Base-by-base conservation (phyloP, 2,113 vertebrate species). In the Halcyon senegalensis region DNA sequence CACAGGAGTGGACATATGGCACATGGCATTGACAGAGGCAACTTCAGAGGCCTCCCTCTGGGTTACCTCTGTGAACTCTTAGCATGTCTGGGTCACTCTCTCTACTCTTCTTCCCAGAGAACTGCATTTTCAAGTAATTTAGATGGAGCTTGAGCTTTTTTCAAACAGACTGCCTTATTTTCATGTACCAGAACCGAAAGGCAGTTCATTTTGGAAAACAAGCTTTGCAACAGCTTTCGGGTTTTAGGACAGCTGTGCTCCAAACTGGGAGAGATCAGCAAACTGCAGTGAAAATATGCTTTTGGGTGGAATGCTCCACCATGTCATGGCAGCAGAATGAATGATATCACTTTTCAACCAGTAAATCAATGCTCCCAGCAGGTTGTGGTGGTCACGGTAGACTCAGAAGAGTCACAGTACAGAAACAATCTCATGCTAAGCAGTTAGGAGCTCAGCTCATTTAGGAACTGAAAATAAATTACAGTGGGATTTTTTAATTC, bases 381-480 rank as follows among this genome's bases (percentile, higher is more conserved):
- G 37, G 23, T 33, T 76, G 28, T 55, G 87, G n/a, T 30, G 19
- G 39, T 35, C 35, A 35, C 35, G 35, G 35, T 35, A 35, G 35
- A 35, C 35, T 35, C 35, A 35, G 35, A 89, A 87, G 13, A 91
- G 30, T 48, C 53, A 69, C 33, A 53, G 53, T 28, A 72, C 27
- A 72, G 4, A 70, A 96, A 66, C 4, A 1, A 67, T 50, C 50
- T 93, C 43, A 50, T 59, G 51, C 28, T 88, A 62, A 94, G 51
- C 43, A 64, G 53, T 66, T 56, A 85, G 67, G 56, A 89, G 37
- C 31, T 87, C 50, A 33, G 39, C 23, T 93, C 39, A 2, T 64
- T 80, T 63, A 91, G 50, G 53, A 85, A 77, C 18, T 50, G 48
- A 84, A 55, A 89, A 94, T 84, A 87, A 93, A 79, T 89, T 83